These are phyloP conservation scores for Heliconius hewitsoni DNA, from an alignment of 1,140 invertebrate species.

Conservation along the genomic window DNA sequence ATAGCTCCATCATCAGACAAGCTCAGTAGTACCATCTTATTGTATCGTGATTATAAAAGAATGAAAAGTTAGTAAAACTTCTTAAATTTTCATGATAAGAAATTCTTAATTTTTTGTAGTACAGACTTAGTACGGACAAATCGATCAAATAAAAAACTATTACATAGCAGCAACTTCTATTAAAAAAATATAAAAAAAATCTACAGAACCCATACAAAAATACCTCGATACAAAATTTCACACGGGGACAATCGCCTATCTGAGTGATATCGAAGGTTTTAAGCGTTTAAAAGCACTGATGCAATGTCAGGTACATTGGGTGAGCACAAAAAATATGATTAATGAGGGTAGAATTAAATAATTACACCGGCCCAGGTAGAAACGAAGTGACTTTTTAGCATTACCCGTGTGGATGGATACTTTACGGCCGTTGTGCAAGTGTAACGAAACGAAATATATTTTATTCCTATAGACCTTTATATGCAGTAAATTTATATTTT, in stretches of 20 bases:
- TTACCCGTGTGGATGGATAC: slow-evolving; percentile 39
- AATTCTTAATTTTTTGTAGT: no score
- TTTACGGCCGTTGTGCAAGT: background rate
- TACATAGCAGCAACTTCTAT: no score
- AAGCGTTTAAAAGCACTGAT: slow-evolving; percentile 61
- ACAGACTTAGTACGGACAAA: no score
- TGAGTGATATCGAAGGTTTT: slow-evolving; percentile 47
- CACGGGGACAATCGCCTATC: slow-evolving; percentile 37
- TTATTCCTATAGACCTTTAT: background rate
- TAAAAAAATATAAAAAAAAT: background rate
- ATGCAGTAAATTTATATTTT: no score
- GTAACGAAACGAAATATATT: background rate
- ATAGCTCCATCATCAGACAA: no score
- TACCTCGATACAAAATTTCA: slow-evolving; percentile 20
- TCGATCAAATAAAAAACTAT: no score
- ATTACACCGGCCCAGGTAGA: slow-evolving; percentile 62
- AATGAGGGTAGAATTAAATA: slow-evolving; percentile 71
- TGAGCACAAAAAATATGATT: slow-evolving; percentile 73
- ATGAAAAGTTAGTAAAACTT: no score
- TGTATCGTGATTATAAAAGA: no score
- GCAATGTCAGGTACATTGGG: slow-evolving; percentile 49
- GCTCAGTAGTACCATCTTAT: no score
- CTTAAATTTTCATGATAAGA: no score
- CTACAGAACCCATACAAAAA: slow-evolving; percentile 27
- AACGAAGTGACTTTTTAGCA: slow-evolving; percentile 60